Evolutionary conservation across 1,140 invertebrate species (phyloP).

Genomic region (Drosophila asahinai): DNA sequence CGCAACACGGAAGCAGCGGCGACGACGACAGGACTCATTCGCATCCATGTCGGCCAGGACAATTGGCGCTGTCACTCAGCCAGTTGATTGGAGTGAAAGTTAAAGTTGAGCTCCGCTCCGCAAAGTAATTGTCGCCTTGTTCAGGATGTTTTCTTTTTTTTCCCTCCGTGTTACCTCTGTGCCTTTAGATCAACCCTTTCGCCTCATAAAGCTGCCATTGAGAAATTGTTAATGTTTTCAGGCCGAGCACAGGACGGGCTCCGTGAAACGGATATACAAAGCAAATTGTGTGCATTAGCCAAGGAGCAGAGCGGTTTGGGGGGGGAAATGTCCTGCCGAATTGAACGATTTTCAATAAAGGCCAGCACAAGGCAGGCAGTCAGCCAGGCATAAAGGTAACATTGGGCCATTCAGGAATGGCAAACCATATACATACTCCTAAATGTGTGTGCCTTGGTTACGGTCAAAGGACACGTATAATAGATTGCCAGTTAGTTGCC

Average conservation of each 20-base stretch:
- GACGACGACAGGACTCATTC: slow-evolving; percentile 59
- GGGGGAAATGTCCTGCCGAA: slow-evolving; percentile 30
- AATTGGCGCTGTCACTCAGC: slow-evolving; percentile 59
- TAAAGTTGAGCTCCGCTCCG: slow-evolving; percentile 48
- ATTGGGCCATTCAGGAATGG: slow-evolving; percentile 60
- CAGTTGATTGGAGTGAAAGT: slow-evolving; percentile 70
- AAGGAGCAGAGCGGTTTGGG: not conserved
- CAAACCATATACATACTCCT: slow-evolving; percentile 15
- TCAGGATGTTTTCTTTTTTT: slow-evolving; percentile 7
- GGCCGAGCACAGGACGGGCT: slow-evolving; percentile 23
- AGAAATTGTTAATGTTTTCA: slow-evolving; percentile 70
- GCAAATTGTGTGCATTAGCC: slow-evolving; percentile 74
- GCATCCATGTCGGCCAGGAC: slow-evolving; percentile 42
- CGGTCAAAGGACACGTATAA: slow-evolving; percentile 78
- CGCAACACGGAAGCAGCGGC: slow-evolving; percentile 67
- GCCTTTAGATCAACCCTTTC: slow-evolving; percentile 17
- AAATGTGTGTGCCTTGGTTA: slow-evolving; percentile 51
- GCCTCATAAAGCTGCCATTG: slow-evolving; percentile 54
- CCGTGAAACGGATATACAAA: slow-evolving; percentile 49
- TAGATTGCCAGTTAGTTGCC: slow-evolving; percentile 65
- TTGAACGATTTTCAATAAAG: slow-evolving; percentile 67
- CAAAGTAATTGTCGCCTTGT: slow-evolving; percentile 55
- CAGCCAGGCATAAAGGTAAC: slow-evolving; percentile 71
- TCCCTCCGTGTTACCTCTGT: not conserved
- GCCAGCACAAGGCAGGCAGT: slow-evolving; percentile 44